Conservation (phyloP, 2,797 vertebrate species). For the Sebastes minor region DNA sequence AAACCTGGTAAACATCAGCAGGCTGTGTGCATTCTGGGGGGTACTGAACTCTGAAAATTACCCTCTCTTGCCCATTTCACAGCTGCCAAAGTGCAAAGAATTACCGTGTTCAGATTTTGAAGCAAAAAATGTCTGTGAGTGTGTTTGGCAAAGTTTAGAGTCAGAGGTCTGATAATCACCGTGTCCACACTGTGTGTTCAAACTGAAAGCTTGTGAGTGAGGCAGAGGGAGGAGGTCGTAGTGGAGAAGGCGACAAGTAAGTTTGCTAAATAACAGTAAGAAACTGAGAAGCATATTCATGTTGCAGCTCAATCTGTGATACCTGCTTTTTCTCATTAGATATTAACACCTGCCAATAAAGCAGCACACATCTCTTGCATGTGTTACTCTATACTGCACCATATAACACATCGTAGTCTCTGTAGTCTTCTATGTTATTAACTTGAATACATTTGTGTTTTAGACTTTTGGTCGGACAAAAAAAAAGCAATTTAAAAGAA, state of each 20-base stretch:
- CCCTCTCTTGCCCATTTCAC: not conserved
- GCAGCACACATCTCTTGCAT: not conserved
- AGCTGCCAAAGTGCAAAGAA: constrained; percentile 12
- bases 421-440: not conserved
- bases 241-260: not conserved
- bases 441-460: not conserved
- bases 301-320: not conserved
- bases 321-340: not conserved
- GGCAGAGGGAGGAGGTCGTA: not conserved
- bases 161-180: constrained; percentile 1
- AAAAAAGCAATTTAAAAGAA: not conserved
- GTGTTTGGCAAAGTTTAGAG: not conserved
- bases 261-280: constrained; percentile 1
- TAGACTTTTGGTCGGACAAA: not conserved
- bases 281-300: not conserved
- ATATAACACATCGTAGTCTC: not conserved
- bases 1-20: constrained; percentile 12
- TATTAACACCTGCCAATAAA: not conserved
- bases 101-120: not conserved
- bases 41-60: constrained; percentile 14
- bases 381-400: too few species aligned
- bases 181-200: constrained; percentile 3
- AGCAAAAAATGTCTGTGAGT: not conserved
- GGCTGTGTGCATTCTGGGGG: not conserved
- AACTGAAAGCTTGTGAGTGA: not conserved